Evolutionary conservation across 2,888 invertebrate species (phyloP).

Genomic region (Trichopoda pennipes): DNA sequence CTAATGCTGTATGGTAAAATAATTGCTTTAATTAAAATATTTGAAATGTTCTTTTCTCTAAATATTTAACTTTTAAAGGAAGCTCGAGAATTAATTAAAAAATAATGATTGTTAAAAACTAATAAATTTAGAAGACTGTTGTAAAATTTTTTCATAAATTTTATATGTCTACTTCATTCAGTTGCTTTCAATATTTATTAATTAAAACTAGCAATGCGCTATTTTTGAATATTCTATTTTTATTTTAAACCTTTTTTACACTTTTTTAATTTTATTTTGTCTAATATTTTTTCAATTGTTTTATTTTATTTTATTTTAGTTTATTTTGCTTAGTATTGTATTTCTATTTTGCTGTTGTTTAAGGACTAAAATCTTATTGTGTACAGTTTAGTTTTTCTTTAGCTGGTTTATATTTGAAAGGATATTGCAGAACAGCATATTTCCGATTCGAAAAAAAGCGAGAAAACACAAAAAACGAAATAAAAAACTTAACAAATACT

Average conservation of each 20-base stretch:
- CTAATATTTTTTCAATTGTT: constrained; percentile 15
- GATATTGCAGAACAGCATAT: constrained; percentile 67
- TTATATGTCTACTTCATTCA: constrained; percentile 36
- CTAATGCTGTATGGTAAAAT: no score
- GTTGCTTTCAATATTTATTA: constrained; percentile 70
- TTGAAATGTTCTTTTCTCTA: no score
- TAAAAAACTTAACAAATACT: not conserved
- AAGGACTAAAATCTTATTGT: constrained; percentile 61
- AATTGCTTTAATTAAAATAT: no score
- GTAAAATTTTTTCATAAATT: constrained; percentile 32
- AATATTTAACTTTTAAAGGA: not conserved
- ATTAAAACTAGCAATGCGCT: constrained; percentile 70
- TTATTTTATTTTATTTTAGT: constrained; percentile 16
- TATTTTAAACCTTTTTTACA: not conserved
- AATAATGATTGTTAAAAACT: constrained; percentile 73
- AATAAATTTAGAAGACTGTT: constrained; percentile 22
- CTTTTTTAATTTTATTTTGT: constrained; percentile 1
- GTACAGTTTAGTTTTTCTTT: constrained; percentile 43
- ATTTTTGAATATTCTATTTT: constrained; percentile 63
- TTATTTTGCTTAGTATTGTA: constrained; percentile 30
- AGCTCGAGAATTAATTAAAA: constrained; percentile 55
- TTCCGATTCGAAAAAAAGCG: constrained; percentile 48
- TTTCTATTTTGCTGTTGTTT: constrained; percentile 47
- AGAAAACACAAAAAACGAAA: constrained; percentile 1
- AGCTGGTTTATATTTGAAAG: constrained; percentile 57